Percentiles rank a stretch among this genome's conserved stretches.
phyloP scores from a whole-genome alignment of 2,113 vertebrate genomes.

The Pelvicachromis taeniatus region DNA sequence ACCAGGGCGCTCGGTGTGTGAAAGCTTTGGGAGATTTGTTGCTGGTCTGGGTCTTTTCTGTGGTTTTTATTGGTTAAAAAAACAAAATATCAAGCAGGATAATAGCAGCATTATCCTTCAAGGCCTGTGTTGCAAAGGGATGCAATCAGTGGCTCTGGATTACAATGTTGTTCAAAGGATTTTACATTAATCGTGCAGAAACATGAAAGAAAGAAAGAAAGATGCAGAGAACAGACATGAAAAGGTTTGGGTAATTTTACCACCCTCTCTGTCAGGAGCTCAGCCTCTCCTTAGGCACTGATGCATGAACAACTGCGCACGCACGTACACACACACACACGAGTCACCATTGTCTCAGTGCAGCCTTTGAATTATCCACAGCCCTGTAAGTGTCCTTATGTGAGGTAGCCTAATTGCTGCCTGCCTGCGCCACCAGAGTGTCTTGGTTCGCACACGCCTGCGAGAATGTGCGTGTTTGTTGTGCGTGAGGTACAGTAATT shows the following conservation, averaged over 20 bases:
- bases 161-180: neutral
- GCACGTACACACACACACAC: neutral
- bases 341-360: neutral
- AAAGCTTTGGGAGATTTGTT: neutral
- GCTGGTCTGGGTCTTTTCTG: neutral
- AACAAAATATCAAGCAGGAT: neutral
- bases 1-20: fast-evolving
- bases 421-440: neutral
- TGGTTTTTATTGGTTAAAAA: neutral
- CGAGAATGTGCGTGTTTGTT: neutral
- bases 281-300: neutral
- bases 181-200: neutral
- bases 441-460: neutral
- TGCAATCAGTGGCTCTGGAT: neutral
- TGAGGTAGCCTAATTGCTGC: constrained; percentile 21
- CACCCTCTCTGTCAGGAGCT: constrained; percentile 5
- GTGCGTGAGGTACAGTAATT: neutral
- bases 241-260: neutral
- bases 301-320: constrained; percentile 3
- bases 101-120: neutral
- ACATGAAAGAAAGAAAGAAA: neutral
- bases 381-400: neutral
- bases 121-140: neutral
- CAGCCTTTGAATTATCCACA: constrained; percentile 29
- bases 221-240: neutral